phyloP scores from a whole-genome alignment of 2,113 vertebrate genomes.

The Todiramphus saurophagus region DNA sequence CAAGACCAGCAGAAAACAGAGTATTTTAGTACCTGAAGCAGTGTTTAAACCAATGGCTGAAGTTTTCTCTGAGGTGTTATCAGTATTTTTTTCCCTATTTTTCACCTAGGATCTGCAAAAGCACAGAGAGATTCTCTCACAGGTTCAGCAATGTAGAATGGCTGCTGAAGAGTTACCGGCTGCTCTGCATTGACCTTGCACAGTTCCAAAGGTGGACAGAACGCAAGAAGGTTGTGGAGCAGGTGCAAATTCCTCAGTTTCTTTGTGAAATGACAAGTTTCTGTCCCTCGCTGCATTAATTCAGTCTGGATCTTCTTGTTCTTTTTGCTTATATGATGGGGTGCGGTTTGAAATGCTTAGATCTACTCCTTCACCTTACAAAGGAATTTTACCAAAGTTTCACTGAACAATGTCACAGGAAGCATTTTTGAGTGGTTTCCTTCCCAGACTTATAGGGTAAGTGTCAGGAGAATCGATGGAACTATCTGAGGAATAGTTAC shows the following conservation, averaged over 20 bases:
- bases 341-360: not conserved
- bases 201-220: rapidly evolving
- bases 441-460: not conserved
- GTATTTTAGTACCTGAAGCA: not conserved
- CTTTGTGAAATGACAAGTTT: not conserved
- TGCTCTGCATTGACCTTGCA: not conserved
- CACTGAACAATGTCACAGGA: not conserved
- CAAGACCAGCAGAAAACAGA: not conserved
- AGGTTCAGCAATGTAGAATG: not conserved
- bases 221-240: not conserved
- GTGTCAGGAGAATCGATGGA: not conserved
- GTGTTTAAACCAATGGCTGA: not conserved
- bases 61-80: too few species aligned
- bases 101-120: not conserved
- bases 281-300: not conserved
- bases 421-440: not conserved
- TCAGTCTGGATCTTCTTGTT: not conserved
- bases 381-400: not conserved
- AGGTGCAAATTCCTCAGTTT: not conserved
- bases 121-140: rapidly evolving
- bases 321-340: not conserved
- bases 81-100: not conserved
- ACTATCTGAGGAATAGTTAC: not conserved
- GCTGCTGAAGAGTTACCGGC: not conserved
- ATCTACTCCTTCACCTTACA: not conserved